Evolutionary conservation across 1,140 invertebrate species (phyloP), one percentile per base, ranked within the genome.

Genomic region (Tribolium castaneum): DNA sequence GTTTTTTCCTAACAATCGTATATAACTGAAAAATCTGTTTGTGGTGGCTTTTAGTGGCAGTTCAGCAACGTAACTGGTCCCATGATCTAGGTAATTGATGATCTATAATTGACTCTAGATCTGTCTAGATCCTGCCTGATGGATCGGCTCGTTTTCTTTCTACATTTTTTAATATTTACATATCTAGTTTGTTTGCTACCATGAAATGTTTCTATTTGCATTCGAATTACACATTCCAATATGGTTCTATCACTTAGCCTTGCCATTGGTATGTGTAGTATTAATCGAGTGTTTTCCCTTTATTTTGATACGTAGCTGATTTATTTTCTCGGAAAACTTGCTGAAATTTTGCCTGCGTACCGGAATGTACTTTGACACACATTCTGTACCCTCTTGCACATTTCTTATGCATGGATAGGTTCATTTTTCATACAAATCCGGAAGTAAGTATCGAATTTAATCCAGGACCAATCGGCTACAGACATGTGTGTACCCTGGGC

Each of bases 1-100:
- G 6, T 22, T 59, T 10, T n/a, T 3, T 9, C 39, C 16, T 59
- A 14, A 66, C 30, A 12, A 66, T 35, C 59, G 59, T 66, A 35
- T 12, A 66, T 66, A 66, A 66, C 30, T 66, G 25, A 66, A 66
- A 66, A 77, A 72, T 76, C 45, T 83, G 56, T 87, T 86, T 86
- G 87, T 87, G 87, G 87, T 88, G 85, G 87, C 86, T 91, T 91
- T 88, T 92, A 93, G 92, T 93, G 91, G 90, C 91, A 88, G 90
- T 91, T 86, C 91, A 91, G 87, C 91, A 92, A 88, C 91, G 91
- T 91, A 92, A 92, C 89, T 91, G 91, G 87, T 91, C 90, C 89
- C 90, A 91, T 88, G 91, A 92, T 87, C 89, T 92, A 92, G 92
- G 92, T 93, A 93, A 93, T 89, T 90, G 87, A 82, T 87, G 83